Percentiles rank a stretch among this genome's conserved stretches.
These are phyloP conservation scores for Chaetops frenatus DNA, from an alignment of 2,113 vertebrate genomes.

Conservation along the genomic window DNA sequence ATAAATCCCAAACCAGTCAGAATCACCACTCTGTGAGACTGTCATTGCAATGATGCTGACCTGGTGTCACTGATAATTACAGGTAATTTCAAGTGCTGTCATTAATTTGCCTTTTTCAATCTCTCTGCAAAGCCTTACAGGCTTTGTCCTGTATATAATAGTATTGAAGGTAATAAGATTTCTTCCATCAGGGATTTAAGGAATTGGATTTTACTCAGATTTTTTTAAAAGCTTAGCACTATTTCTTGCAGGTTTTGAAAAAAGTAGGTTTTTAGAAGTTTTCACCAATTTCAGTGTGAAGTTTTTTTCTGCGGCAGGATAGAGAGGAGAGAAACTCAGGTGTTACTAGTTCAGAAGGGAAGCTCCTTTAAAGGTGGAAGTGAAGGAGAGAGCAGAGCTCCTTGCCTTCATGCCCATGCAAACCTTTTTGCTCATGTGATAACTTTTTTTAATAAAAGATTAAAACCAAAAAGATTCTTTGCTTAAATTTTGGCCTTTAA, in stretches of 20 bases:
- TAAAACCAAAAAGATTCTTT: neutral
- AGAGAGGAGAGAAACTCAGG: neutral
- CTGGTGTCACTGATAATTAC: slow-evolving; percentile 51
- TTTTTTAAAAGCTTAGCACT: neutral
- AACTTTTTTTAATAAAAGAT: neutral
- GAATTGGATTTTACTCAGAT: slow-evolving; percentile 36
- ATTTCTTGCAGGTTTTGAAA: neutral
- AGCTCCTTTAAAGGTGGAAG: neutral
- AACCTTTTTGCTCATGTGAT: neutral
- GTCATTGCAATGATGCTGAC: slow-evolving; percentile 23
- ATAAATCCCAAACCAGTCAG: neutral
- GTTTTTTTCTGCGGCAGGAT: neutral
- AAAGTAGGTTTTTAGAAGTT: neutral
- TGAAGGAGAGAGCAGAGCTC: neutral
- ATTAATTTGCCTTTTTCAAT: slow-evolving; percentile 60
- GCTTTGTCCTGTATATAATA: slow-evolving; percentile 47
- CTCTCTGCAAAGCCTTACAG: slow-evolving; percentile 26
- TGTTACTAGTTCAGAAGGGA: neutral
- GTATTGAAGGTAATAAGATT: slow-evolving; percentile 52
- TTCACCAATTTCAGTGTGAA: neutral
- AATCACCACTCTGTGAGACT: neutral
- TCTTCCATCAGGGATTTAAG: slow-evolving; percentile 38
- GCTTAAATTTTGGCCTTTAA: neutral
- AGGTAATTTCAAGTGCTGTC: slow-evolving; percentile 53
- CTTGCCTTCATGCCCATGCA: neutral